These are phyloP conservation scores for Silurus aristotelis DNA, from an alignment of 2,797 vertebrate genomes.

Conservation along the genomic window DNA sequence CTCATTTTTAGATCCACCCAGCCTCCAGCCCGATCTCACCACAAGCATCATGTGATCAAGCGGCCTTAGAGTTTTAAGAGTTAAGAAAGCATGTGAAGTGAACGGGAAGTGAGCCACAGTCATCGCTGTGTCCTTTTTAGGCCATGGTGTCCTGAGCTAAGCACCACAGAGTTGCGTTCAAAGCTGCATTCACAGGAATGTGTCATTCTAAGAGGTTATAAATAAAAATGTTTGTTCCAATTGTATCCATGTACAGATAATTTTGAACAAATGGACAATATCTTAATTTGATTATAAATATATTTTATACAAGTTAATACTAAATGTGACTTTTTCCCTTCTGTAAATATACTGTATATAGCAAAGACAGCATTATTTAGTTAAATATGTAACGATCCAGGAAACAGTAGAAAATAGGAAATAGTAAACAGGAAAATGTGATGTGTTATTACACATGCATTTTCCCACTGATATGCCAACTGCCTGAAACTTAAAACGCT, in stretches of 20 bases:
- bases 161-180: constrained; percentile 49
- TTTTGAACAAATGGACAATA: background rate
- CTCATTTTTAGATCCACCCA: background rate
- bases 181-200: constrained; percentile 16
- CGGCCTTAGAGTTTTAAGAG: background rate
- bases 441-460: constrained; percentile 56
- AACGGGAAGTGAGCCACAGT: background rate
- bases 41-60: constrained; percentile 2
- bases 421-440: constrained; percentile 39
- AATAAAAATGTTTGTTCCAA: background rate
- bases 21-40: background rate
- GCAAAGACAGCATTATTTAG: background rate
- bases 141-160: constrained; percentile 35
- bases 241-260: background rate
- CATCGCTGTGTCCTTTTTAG: constrained; percentile 56
- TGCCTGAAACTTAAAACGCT: background rate
- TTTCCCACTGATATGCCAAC: constrained; percentile 38
- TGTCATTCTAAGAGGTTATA: background rate
- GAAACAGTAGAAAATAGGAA: background rate
- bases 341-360: background rate
- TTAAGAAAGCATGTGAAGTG: constrained; percentile 2
- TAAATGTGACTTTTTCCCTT: background rate
- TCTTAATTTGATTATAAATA: constrained; percentile 1
- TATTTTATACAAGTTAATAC: background rate
- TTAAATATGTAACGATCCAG: background rate